Base-by-base conservation (phyloP, 2,797 vertebrate genomes). In the Poecile montanus region DNA sequence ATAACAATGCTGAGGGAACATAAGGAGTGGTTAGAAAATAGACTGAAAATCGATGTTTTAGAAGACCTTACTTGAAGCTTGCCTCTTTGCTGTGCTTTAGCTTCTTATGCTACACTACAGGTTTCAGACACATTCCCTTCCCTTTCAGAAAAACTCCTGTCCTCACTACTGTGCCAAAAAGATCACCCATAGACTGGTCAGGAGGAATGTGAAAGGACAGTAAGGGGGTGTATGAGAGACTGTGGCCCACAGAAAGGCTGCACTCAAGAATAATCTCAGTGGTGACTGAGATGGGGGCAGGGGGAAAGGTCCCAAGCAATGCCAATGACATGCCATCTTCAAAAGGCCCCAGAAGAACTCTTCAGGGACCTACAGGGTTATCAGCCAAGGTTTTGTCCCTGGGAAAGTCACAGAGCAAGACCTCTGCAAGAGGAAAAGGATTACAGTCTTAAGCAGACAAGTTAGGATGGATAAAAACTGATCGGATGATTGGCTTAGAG, bases 61-160 rank as follows among this genome's bases (percentile, higher is more conserved):
- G 38, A 67, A 72, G 17, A 62, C 14, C 6, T 45, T 57, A 56
- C 20, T 34, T 48, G 10, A 74, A 63, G 22, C 44, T 86, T 60
- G 25, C 21, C 11, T 56, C 22, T 73, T 42, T 29, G 10, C 18
- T 80, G 11, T 53, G 22, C 47, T 34, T 80, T 19, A 89, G 7
- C 48, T 45, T 18, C 15, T 51, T 5, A 32, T 73, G 25, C 30
- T 26, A 16, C 0, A 0, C 22, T 57, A 25, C 12, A 30, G 6
- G 16, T 45, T 66, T 45, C 88, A 74, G 45, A 57, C 12, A 29
- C 4, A 79, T 26, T 11, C 12, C 7, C 7, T 40, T 73, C 11
- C 61, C 14, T 13, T 77, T 75, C 47, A 77, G 25, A 81, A 86
- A 74, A 84, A 84, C 11, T 26, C 10, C 26, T 73, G 19, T 56